A percentile compares a stretch with the other conserved stretches of the same genome.
Conservation (phyloP, 2,888 invertebrate species). For the Epicampocera succincta region DNA sequence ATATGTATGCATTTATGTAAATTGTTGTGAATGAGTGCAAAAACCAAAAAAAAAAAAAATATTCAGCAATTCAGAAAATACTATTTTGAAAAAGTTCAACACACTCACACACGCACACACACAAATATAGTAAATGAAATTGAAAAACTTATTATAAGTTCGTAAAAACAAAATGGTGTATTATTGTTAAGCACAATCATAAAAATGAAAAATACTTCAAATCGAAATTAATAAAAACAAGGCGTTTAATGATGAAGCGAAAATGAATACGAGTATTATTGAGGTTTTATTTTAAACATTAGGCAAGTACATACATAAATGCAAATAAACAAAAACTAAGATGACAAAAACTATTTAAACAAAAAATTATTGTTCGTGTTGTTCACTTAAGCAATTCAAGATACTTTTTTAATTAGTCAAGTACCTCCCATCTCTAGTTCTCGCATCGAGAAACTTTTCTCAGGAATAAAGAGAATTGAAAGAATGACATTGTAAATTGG, state of each 20-base stretch:
- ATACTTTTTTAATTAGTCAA: no score
- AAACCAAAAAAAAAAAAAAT: slow-evolving; percentile 20
- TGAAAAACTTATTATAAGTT: neutral
- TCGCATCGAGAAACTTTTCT: no score
- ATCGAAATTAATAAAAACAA: slow-evolving; percentile 68
- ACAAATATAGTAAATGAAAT: neutral
- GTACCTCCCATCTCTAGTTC: no score
- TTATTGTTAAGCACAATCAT: slow-evolving; percentile 81
- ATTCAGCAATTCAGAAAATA: slow-evolving; percentile 39
- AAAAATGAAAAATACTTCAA: slow-evolving; percentile 70
- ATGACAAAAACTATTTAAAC: no score
- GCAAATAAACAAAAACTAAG: no score
- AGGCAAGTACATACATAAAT: neutral
- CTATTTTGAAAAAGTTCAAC: slow-evolving; percentile 23
- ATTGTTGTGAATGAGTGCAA: neutral
- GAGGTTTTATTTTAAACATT: slow-evolving; percentile 27
- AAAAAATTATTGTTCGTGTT: no score
- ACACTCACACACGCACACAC: slow-evolving; percentile 17
- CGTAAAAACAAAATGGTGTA: slow-evolving; percentile 59
- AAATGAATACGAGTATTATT: neutral
- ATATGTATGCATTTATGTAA: neutral
- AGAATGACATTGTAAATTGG: no score
- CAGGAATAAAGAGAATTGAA: no score
- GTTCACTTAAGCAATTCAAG: no score
- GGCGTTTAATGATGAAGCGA: slow-evolving; percentile 53